Base-by-base conservation (phyloP, 2,888 invertebrate genomes). In the Rutpela maculata region DNA sequence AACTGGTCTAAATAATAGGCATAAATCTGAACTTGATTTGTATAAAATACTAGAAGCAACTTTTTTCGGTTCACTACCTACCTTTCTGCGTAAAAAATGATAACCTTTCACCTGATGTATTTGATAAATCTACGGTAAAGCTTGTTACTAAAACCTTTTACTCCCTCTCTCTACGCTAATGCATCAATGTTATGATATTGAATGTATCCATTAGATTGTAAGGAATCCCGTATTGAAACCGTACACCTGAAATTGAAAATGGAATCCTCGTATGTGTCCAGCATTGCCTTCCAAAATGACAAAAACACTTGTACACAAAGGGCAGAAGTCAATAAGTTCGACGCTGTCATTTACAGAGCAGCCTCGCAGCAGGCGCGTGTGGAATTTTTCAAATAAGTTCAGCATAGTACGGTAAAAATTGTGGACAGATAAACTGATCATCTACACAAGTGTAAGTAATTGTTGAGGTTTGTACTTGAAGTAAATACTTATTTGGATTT, bases 271-370 rank as follows among this genome's bases (percentile, higher is more conserved):
- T 77, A 74, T 77, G 66, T 74, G 77, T 74, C 74, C 77, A 67
- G 76, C 65, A 62, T 43, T 22, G 63, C 65, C 56, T 72, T 66
- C 69, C 57, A 38, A 69, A 69, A 69, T 59, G 69, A 69, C 69
- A 69, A 80, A 83, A 86, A 82, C 83, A 84, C 75, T 75, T 75
- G 75, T 72, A 72, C 70, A 75, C 70, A 75, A 75, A 75, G 75
- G 75, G 68, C 60, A 70, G 60, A 77, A 79, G 80, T 75, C 75
- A 75, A 75, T 75, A 75, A 75, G 55, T 63, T 63, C 75, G 79
- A 78, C 71, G 78, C 78, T 80, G 76, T 63, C 70, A 70, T 63
- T 19, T 70, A 56, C 70, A 62, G 75, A 65, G 31, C 15, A n/a
- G 19, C 69, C 50, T 59, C 22, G 19, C 59, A 59, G 59, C 22